Base-by-base conservation (phyloP, 2,888 invertebrate genomes). In the Bembecia ichneumoniformis region DNA sequence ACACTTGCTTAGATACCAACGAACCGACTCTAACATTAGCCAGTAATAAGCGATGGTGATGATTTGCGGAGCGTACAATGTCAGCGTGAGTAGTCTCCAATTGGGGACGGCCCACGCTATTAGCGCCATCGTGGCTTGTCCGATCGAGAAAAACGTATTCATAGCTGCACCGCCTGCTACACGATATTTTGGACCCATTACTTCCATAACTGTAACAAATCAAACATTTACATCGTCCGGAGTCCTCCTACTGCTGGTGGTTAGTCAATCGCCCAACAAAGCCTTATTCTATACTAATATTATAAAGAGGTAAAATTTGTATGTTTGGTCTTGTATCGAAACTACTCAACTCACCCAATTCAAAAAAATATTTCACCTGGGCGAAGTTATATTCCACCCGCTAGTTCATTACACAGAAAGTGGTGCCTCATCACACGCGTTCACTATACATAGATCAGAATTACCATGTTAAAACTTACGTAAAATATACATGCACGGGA, bases 1-100 rank as follows among this genome's bases (percentile, higher is more conserved):
- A 1, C 90, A 90, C 63, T 92, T 91, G 50, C 91, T 91, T 57
- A 94, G 76, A 47, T 93, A 88, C 95, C 95, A 95, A 49, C 94
- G 87, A 1, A 93, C 86, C 3, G 93, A 93, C 72, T 93, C 93
- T 0, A 91, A 89, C 50, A 92, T 76, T 7, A 91, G 61, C 90
- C 92, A 92, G 55, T 90, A 89, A 62, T 92, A 92, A 3, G 86
- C 67, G 35, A 94, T 65, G 35, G 92, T 88, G 0, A 93, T 62
- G 10, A 93, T 69, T 11, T 91, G 90, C 0, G 94, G 94, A 0
- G 88, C 71, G 64, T 94, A 94, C 9, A 93, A 77, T 2, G 90
- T 82, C 15, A 91, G 82, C 3, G 93, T 88, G 2, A 92, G 75
- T 35, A 77, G 67, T 59, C 91, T 88, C 95, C 95, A 95, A 63